Conservation (phyloP, 2,888 invertebrate species). For the Tricholauxania praeusta region DNA sequence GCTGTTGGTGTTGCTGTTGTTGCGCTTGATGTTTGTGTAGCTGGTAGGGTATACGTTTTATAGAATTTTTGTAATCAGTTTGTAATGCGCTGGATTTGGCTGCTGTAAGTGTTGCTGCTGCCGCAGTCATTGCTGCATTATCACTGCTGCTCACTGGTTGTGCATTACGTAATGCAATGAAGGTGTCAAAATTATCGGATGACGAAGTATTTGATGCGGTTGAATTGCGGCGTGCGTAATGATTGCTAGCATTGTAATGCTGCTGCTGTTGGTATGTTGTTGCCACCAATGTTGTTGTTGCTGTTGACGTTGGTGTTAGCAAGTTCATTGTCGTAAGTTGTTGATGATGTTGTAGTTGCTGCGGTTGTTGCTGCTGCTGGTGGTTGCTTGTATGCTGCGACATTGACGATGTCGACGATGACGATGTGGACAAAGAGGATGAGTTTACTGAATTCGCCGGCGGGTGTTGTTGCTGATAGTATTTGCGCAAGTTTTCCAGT, state of each 20-base stretch:
- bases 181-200: conserved; percentile 63
- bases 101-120: conserved; percentile 28
- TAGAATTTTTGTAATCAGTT: conserved; percentile 39
- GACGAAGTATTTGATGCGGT: conserved; percentile 63
- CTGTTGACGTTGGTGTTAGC: conserved; percentile 2
- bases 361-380: conserved; percentile 32
- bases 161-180: conserved; percentile 59
- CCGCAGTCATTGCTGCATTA: conserved; percentile 31
- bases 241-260: conserved; percentile 45
- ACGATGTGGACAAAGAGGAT: conserved; percentile 62
- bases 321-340: conserved; percentile 30
- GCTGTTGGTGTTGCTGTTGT: conserved; percentile 12
- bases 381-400: conserved; percentile 50
- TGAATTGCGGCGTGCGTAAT: conserved; percentile 59
- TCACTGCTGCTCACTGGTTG: conserved; percentile 44
- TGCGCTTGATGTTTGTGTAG: conserved; percentile 22
- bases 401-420: conserved; percentile 63
- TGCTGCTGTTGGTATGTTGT: conserved; percentile 39
- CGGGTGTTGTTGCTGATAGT: conserved; percentile 60
- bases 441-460: conserved; percentile 61
- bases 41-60: conserved; percentile 32
- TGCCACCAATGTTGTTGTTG: conserved; percentile 13
- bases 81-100: conserved; percentile 10
- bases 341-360: conserved; percentile 45
- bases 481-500: conserved; percentile 64